A percentile compares a stretch with the other conserved stretches of the same genome.
These are phyloP conservation scores for Murina feae DNA, from an alignment of 2,113 vertebrate species.

Conservation along the genomic window DNA sequence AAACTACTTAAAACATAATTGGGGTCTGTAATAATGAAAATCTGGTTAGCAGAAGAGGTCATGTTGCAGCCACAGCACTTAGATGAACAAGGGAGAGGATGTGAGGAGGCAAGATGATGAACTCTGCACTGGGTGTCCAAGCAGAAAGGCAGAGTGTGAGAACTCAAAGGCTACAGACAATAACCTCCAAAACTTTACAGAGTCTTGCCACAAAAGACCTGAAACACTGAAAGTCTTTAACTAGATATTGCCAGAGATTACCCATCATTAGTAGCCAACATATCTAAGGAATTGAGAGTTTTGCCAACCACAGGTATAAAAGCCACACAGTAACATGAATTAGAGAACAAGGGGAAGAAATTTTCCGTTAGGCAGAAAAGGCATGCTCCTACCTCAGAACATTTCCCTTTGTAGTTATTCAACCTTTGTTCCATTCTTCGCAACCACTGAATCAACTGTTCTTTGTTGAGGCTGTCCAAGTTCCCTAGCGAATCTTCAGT, in stretches of 20 bases:
- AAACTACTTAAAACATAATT: neutral
- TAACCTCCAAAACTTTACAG: neutral
- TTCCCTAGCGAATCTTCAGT: slow-evolving; percentile 86
- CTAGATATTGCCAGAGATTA: neutral
- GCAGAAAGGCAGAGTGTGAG: neutral
- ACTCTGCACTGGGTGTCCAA: neutral
- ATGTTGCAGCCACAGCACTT: neutral
- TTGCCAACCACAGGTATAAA: neutral
- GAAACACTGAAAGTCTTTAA: neutral
- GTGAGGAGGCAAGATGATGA: neutral
- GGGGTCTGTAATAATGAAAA: neutral
- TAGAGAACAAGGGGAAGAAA: neutral
- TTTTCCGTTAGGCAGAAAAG: neutral
- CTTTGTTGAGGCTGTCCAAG: slow-evolving; percentile 85
- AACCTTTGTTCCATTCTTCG: slow-evolving; percentile 88
- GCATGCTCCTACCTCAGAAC: slow-evolving; percentile 86
- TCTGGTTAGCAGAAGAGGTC: neutral
- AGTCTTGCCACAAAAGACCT: neutral
- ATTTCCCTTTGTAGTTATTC: slow-evolving; percentile 90
- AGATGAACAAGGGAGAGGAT: neutral
- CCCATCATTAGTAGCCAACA: neutral
- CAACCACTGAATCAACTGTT: slow-evolving; percentile 89
- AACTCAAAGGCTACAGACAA: neutral
- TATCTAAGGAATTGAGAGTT: neutral
- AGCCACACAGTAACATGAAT: neutral